These are phyloP conservation scores for Proisotoma minuta DNA, from an alignment of 2,888 invertebrate species.

Conservation along the genomic window DNA sequence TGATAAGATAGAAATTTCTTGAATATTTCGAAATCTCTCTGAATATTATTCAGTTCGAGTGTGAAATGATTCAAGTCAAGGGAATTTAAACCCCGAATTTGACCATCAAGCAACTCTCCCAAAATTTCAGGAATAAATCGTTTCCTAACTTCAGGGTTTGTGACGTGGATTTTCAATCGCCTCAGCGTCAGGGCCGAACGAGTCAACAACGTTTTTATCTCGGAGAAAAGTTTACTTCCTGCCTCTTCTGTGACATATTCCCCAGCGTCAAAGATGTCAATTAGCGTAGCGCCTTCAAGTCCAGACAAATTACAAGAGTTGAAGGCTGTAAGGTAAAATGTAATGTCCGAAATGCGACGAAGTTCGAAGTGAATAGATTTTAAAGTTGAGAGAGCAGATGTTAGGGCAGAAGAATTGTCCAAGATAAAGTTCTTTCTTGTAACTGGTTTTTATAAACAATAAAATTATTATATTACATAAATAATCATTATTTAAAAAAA, in stretches of 20 bases:
- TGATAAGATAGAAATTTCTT: constrained; percentile 19
- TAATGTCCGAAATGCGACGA: constrained; percentile 23
- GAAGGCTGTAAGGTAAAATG: constrained; percentile 23
- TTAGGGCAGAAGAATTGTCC: no score
- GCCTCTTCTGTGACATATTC: constrained; percentile 17
- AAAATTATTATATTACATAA: no score
- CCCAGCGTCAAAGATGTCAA: constrained; percentile 23
- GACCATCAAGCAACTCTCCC: constrained; percentile 14
- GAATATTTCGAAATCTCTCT: constrained; percentile 22
- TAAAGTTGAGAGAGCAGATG: no score
- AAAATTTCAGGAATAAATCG: constrained; percentile 20
- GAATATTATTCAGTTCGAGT: constrained; percentile 16
- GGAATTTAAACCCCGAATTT: no score
- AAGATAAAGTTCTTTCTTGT: no score
- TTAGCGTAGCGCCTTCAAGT: constrained; percentile 10
- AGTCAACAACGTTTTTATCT: constrained; percentile 10
- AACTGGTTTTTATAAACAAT: no score
- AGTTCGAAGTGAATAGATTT: constrained; percentile 17
- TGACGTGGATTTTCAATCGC: constrained; percentile 11
- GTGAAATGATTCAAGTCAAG: constrained; percentile 24
- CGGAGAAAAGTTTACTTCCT: constrained; percentile 14
- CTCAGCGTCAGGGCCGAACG: constrained; percentile 13
- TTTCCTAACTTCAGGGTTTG: constrained; percentile 16
- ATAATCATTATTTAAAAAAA: no score
- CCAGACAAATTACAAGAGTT: not conserved